Base-by-base conservation (phyloP, 2,113 vertebrate genomes). In the Neofelis nebulosa region DNA sequence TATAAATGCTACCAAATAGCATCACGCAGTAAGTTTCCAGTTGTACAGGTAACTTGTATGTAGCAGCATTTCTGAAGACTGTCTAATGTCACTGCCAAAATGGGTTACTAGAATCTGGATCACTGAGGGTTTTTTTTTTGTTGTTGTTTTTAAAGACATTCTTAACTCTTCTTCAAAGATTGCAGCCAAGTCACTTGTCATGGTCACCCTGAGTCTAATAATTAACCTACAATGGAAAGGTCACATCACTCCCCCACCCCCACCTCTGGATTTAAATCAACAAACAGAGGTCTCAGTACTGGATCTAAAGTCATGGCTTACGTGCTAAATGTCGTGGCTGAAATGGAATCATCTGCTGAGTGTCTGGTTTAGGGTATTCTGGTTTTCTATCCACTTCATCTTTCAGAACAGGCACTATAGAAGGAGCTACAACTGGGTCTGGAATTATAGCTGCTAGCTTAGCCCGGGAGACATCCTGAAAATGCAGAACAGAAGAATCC, bases 301-400 rank as follows among this genome's bases (percentile, higher is more conserved):
- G 93, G 61, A 83, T 80, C 68, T n/a, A 83, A 92, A 68, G 11
- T 12, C 25, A 85, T 89, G 95, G 99, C 99, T 98, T 99, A 99
- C 99, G 99, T 97, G 99, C 99, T 95, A 99, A 99, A 98, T 99
- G 99, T 93, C 99, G 99, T 38, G 99, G 99, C 99, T 99, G 99
- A 98, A 99, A 99, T 82, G 99, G 99, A 98, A 99, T 99, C 99
- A 99, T 99, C 97, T 99, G 99, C 92, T 99, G 99, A 41, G 99
- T 99, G 98, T 99, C 99, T 18, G 99, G 99, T 98, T 99, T 99
- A 41, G 99, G 99, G 98, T 99, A 99, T 93, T 99, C 99, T 0
- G 99, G 99, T 98, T 99, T 99, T 96, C 99, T 99, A 98, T 99
- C 99, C 0, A 98, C 99, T 97, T 99, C 99, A 33, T 99, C 99